A percentile compares a stretch with the other conserved stretches of the same genome.
phyloP scores from a whole-genome alignment of 2,113 vertebrate species.

The Narcine bancroftii region DNA sequence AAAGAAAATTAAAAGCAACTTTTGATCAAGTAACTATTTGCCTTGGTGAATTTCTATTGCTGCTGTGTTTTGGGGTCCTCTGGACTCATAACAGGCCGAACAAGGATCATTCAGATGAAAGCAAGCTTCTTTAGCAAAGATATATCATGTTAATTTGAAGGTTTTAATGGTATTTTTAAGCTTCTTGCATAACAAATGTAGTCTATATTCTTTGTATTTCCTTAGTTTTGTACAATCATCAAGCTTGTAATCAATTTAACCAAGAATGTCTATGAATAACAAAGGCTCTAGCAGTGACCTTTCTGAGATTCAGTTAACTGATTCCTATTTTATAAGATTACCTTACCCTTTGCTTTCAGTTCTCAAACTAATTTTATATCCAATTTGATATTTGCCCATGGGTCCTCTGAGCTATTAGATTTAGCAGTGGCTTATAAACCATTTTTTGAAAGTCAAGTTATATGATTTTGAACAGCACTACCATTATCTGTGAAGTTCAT shows the following conservation, averaged over 20 bases:
- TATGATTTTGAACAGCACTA: not conserved
- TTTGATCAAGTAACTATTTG: too few species aligned
- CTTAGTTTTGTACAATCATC: not conserved
- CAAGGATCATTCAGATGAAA: too few species aligned
- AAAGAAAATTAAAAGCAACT: too few species aligned
- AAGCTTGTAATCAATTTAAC: not conserved
- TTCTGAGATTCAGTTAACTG: not conserved
- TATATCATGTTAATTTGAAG: not conserved
- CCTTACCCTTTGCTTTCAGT: conserved; percentile 5
- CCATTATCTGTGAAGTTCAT: not conserved
- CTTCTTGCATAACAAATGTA: not conserved
- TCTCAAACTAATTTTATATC: conserved; percentile 11
- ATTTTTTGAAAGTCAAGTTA: conserved; percentile 1
- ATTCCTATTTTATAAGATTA: not conserved
- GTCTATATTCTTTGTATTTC: not conserved
- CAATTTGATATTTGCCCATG: conserved; percentile 19
- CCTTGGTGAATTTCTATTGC: too few species aligned
- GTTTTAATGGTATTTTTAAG: not conserved
- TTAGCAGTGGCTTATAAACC: not conserved
- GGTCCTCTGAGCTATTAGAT: conserved; percentile 18
- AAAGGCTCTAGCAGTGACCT: not conserved
- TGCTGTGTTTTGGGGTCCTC: too few species aligned
- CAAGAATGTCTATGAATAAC: not conserved
- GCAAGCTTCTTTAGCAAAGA: too few species aligned
- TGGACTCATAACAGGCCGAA: too few species aligned